Percentiles rank a stretch among this genome's conserved stretches.
These are phyloP conservation scores for Cynocephalus volans DNA, from an alignment of 2,113 vertebrate species.

Conservation along the genomic window DNA sequence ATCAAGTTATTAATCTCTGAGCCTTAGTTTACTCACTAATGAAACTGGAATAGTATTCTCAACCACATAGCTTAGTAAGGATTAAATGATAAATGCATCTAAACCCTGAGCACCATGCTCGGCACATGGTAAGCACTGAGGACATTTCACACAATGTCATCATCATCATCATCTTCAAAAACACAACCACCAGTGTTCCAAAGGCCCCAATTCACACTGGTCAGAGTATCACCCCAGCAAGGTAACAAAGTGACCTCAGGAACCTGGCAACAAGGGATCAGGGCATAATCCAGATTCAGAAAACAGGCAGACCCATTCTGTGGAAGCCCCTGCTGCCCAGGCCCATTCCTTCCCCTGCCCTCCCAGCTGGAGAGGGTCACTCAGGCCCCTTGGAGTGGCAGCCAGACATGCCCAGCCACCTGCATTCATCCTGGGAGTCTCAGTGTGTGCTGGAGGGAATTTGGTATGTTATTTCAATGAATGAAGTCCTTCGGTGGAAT, in stretches of 20 bases:
- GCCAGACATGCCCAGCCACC: no score
- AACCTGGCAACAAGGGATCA: neutral
- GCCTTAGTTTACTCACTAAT: conserved; percentile 10
- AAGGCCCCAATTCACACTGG: neutral
- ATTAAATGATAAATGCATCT: neutral
- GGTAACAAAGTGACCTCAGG: neutral
- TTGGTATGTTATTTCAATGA: neutral
- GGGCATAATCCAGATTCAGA: neutral
- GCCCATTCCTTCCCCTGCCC: neutral
- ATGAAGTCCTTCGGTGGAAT: neutral
- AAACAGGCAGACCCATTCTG: neutral
- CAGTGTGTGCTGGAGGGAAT: neutral
- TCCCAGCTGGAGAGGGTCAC: neutral
- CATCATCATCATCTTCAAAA: neutral
- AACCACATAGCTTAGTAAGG: neutral
- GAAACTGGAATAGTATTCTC: neutral
- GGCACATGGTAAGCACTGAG: neutral
- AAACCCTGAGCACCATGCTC: neutral
- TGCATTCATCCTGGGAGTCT: neutral
- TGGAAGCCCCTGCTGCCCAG: neutral
- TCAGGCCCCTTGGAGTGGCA: neutral
- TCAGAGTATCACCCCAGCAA: neutral
- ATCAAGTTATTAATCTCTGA: conserved; percentile 47
- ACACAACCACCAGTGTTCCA: neutral
- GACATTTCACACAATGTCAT: no score